Evolutionary conservation across 1,140 invertebrate species (phyloP).

Genomic region (Drosophila oshimai): DNA sequence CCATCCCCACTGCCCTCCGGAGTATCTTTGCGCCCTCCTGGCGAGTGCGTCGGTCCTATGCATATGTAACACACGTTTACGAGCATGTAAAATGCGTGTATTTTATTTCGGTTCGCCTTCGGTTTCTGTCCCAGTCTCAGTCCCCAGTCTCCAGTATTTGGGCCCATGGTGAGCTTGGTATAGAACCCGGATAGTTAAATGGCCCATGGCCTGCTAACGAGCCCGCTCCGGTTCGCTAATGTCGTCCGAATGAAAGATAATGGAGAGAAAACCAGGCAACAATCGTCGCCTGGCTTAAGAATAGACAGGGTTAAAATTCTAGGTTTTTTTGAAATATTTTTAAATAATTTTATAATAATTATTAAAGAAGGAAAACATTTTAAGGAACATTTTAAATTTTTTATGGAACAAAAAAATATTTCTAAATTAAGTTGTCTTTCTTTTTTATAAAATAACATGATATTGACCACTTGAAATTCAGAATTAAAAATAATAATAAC

Average conservation of each 20-base stretch:
- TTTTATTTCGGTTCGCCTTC: constrained; percentile 72
- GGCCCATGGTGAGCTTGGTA: constrained; percentile 51
- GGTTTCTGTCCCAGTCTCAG: constrained; percentile 42
- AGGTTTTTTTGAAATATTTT: neutral
- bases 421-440: too few species aligned
- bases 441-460: too few species aligned
- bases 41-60: constrained; percentile 40
- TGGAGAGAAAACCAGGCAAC: neutral
- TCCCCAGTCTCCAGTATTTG: neutral
- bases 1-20: neutral
- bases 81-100: constrained; percentile 79
- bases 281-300: neutral
- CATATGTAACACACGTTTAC: constrained; percentile 80
- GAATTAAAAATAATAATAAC: too few species aligned
- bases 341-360: neutral
- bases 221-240: constrained; percentile 43
- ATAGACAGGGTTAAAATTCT: neutral
- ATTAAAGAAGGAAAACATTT: neutral
- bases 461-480: too few species aligned
- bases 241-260: constrained; percentile 23
- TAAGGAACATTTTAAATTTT: neutral
- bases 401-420: too few species aligned
- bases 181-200: constrained; percentile 57
- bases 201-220: constrained; percentile 57
- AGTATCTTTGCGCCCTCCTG: constrained; percentile 28